Percentiles rank a stretch among this genome's conserved stretches.
Conservation (phyloP, 2,888 invertebrate species). For the Elegia similella region DNA sequence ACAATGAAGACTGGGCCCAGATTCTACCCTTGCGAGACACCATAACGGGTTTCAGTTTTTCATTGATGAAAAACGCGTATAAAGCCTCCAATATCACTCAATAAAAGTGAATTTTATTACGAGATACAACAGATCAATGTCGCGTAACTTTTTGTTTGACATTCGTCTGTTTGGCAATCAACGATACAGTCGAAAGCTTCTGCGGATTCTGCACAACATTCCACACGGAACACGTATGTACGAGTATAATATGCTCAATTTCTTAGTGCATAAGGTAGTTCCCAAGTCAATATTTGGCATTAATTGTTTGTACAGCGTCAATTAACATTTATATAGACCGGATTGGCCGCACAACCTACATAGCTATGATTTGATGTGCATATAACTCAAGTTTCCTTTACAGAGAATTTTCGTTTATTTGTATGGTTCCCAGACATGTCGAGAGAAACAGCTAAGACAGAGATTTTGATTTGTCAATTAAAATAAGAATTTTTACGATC, state of each 20-base stretch:
- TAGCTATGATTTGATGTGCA: slow-evolving; percentile 52
- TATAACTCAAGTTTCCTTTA: slow-evolving; percentile 44
- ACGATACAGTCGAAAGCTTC: slow-evolving; percentile 52
- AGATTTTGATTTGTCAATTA: slow-evolving; percentile 4
- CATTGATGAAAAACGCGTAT: slow-evolving; percentile 70
- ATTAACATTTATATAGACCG: slow-evolving; percentile 67
- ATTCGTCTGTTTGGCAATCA: slow-evolving; percentile 54
- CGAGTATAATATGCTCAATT: slow-evolving; percentile 37
- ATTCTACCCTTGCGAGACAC: slow-evolving; percentile 52
- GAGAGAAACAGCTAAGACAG: not conserved
- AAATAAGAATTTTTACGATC: not conserved
- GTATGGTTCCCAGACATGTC: slow-evolving; percentile 30
- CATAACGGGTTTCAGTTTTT: slow-evolving; percentile 51
- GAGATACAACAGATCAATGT: slow-evolving; percentile 69
- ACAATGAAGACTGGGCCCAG: slow-evolving; percentile 35
- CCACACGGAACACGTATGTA: slow-evolving; percentile 42
- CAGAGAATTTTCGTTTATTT: slow-evolving; percentile 38
- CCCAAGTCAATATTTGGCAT: slow-evolving; percentile 17
- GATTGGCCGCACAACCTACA: slow-evolving; percentile 43
- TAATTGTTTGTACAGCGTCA: slow-evolving; percentile 61
- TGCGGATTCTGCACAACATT: slow-evolving; percentile 49
- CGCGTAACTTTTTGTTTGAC: slow-evolving; percentile 51
- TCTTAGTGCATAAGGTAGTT: slow-evolving; percentile 25
- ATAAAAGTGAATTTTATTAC: slow-evolving; percentile 75
- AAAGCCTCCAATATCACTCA: slow-evolving; percentile 65